Conservation (phyloP, 2,797 vertebrate species). For the Leucoraja ocellata region DNA sequence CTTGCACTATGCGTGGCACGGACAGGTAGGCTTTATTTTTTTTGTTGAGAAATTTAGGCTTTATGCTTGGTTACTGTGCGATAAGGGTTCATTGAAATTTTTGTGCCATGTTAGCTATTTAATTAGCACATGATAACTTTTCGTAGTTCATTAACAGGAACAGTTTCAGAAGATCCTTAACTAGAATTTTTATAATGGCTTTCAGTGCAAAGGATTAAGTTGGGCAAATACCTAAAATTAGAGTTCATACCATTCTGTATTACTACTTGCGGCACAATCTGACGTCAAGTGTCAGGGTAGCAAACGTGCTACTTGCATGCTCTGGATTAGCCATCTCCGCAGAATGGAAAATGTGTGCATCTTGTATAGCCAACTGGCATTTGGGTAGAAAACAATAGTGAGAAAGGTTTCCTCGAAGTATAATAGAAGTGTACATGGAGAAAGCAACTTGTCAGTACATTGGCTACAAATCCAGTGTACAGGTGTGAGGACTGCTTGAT, state of each 20-base stretch:
- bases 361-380: too few relatives aligned
- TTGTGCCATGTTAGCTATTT: not conserved
- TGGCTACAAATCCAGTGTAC: too few relatives aligned
- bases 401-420: too few relatives aligned
- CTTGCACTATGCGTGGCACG: slow-evolving; percentile 98
- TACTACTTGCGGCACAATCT: too few relatives aligned
- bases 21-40: slow-evolving; percentile 70
- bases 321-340: too few relatives aligned
- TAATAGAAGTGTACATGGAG: too few relatives aligned
- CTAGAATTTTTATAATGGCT: not conserved
- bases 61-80: not conserved
- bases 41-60: not conserved
- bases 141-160: not conserved
- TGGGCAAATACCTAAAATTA: not conserved
- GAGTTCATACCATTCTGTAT: not conserved
- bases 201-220: not conserved
- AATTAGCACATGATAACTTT: not conserved
- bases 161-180: not conserved
- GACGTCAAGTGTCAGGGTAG: too few relatives aligned
- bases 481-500: too few relatives aligned
- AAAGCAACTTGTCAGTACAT: too few relatives aligned
- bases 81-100: not conserved
- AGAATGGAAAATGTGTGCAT: too few relatives aligned
- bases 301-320: too few relatives aligned
- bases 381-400: too few relatives aligned